phyloP scores from a whole-genome alignment of 2,888 invertebrate species.

The Petrophora chlorosata region DNA sequence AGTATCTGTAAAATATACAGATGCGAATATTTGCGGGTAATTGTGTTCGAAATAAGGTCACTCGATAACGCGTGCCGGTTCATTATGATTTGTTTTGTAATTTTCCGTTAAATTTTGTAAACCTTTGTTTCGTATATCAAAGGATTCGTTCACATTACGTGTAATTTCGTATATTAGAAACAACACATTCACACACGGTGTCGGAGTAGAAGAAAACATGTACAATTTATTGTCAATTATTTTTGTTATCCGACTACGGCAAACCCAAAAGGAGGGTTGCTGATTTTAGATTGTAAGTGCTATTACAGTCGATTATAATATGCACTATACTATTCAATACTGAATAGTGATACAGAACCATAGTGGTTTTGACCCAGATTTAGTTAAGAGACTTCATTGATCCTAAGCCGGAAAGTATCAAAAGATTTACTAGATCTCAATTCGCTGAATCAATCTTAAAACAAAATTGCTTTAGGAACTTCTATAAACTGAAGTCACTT shows the following conservation, averaged over 20 bases:
- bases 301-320: too few relatives aligned
- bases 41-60: slow-evolving; percentile 35
- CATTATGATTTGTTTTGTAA: slow-evolving; percentile 25
- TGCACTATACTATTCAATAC: too few relatives aligned
- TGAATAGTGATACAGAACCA: too few relatives aligned
- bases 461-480: slow-evolving; percentile 15
- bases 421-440: slow-evolving; percentile 19
- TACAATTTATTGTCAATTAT: too few relatives aligned
- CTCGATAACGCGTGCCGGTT: slow-evolving; percentile 29
- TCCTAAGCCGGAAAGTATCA: slow-evolving; percentile 10
- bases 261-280: too few relatives aligned
- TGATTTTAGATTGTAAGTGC: too few relatives aligned
- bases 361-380: too few relatives aligned
- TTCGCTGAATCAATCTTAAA: slow-evolving; percentile 14
- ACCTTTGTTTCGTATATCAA: neutral
- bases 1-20: slow-evolving; percentile 39
- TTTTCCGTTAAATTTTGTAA: slow-evolving; percentile 4
- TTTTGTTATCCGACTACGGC: too few relatives aligned
- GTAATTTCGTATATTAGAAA: too few relatives aligned
- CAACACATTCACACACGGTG: too few relatives aligned
- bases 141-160: too few relatives aligned
- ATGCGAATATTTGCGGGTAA: slow-evolving; percentile 36
- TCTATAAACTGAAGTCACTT: slow-evolving; percentile 13
- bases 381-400: slow-evolving; percentile 9
- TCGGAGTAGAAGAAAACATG: too few relatives aligned